A percentile compares a stretch with the other conserved stretches of the same genome.
These are phyloP conservation scores for Darevskia mixta DNA, from an alignment of 2,797 vertebrate species.

Conservation along the genomic window DNA sequence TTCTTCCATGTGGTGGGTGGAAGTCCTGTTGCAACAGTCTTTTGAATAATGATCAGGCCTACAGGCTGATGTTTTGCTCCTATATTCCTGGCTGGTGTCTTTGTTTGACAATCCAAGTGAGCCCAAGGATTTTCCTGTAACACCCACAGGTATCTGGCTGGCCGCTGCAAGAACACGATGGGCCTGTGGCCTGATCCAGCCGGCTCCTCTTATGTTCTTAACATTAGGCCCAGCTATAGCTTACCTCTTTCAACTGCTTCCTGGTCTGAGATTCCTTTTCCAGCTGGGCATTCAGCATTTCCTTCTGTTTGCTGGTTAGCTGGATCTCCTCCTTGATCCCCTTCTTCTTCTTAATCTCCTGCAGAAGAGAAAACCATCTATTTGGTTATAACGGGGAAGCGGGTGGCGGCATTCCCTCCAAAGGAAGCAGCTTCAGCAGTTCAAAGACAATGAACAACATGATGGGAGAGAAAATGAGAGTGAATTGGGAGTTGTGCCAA, in stretches of 20 bases:
- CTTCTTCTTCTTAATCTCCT: constrained; percentile 98
- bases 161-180: no score
- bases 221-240: not conserved
- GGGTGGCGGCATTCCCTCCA: not conserved
- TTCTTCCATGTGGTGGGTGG: no score
- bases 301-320: constrained; percentile 95
- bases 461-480: not conserved
- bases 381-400: not conserved
- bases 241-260: constrained; percentile 87
- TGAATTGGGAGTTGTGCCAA: not conserved
- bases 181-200: no score
- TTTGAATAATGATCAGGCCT: no score
- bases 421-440: not conserved
- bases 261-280: constrained; percentile 90
- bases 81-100: no score
- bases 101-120: no score
- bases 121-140: no score
- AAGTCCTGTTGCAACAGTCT: no score
- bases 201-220: no score
- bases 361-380: not conserved
- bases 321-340: constrained; percentile 97
- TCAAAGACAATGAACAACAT: no score
- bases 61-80: no score
- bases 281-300: constrained; percentile 92
- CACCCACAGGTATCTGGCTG: no score